Conservation (phyloP, 2,797 vertebrate genomes). For the Chelonia mydas region DNA sequence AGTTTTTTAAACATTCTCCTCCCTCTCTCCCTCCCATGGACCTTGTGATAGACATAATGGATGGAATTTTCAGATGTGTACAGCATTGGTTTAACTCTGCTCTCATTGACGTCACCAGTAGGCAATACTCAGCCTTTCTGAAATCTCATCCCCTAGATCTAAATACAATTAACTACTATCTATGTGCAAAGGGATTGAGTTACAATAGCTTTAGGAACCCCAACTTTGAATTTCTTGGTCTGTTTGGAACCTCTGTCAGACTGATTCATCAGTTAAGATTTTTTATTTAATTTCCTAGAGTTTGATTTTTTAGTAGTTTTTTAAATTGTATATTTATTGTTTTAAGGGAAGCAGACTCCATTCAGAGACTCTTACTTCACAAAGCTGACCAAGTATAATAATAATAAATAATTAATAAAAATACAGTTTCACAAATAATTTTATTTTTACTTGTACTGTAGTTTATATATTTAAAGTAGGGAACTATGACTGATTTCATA, state of each 20-base stretch:
- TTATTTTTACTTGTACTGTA: not conserved
- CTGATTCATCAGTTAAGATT: not conserved
- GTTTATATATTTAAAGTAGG: conserved; percentile 19
- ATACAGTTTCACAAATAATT: not conserved
- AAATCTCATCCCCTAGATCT: not conserved
- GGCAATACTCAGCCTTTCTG: not conserved
- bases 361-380: not conserved
- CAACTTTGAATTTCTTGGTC: not conserved
- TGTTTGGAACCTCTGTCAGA: not conserved
- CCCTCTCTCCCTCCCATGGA: not conserved
- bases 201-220: not conserved
- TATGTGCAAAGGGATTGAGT: not conserved
- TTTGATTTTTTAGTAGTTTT: not conserved
- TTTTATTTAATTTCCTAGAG: not conserved
- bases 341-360: not conserved
- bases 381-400: not conserved
- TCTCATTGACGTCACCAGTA: not conserved
- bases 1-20: not conserved
- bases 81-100: not conserved
- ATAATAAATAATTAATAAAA: not conserved
- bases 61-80: not conserved
- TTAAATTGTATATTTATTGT: not conserved
- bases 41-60: not conserved
- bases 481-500: not conserved
- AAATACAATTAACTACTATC: not conserved